Base-by-base conservation (phyloP, 2,797 vertebrate genomes). In the Rhynchonycteris naso region DNA sequence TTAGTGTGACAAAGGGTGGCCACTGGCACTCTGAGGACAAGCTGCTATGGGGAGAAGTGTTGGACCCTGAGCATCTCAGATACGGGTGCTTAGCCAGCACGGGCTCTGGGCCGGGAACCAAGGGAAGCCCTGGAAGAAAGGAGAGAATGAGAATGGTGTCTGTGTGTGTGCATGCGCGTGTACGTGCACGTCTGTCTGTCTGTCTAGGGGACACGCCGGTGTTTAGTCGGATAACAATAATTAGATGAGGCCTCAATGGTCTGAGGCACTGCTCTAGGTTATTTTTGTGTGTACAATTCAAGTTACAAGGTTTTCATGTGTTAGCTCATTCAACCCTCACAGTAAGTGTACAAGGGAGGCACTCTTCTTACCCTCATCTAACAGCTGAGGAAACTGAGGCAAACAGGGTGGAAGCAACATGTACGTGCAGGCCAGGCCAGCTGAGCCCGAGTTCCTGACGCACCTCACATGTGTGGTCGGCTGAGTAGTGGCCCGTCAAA, bases 21-120 rank as follows among this genome's bases (percentile, higher is more conserved):
- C n/a, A n/a, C 35, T 18, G 58, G 3, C 21, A 5, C 76, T 89
- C 50, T 30, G 58, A 6, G 47, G 63, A 90, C 16, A 7, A 14
- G 58, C 88, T 95, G 65, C 93, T 28, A 1, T 4, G 93, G 81
- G 86, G 65, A 93, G 21, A 69, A 43, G 50, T 0, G 65, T 16
- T 86, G 72, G 5, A 0, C 82, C 58, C 16, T 13, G 19, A 30
- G 22, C 11, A 88, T 95, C 92, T 86, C 80, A 88, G 95, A 86
- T 68, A 65, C 0, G 0, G 71, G 66, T 68, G 24, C 38, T 96
- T 58, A 86, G 84, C 86, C 75, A 21, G 58, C 7, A 14, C 0
- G 16, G 50, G 59, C 59, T 3, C 0, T 15, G 50, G 38, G 69
- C 69, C 1, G 1, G 9, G 30, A n/a, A 0, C 7, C 21, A 33